A percentile compares a stretch with the other conserved stretches of the same genome.
These are phyloP conservation scores for Leptopilina boulardi DNA, from an alignment of 1,140 invertebrate genomes.

Conservation along the genomic window DNA sequence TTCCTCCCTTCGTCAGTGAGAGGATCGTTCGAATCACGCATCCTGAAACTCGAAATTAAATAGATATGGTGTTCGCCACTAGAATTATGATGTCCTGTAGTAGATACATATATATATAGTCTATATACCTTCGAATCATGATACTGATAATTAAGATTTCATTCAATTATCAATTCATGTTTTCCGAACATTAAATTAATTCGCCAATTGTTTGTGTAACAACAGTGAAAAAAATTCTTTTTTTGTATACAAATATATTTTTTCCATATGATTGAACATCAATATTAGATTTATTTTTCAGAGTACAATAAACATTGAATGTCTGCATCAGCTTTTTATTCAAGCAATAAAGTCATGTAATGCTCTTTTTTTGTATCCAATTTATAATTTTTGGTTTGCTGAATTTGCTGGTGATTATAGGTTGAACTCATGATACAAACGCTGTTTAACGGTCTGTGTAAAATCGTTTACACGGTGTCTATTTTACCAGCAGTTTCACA, in stretches of 20 bases:
- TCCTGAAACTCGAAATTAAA: constrained; percentile 5
- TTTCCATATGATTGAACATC: too few species aligned
- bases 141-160: not conserved
- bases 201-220: not conserved
- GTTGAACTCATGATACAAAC: constrained; percentile 58
- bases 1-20: constrained; percentile 61
- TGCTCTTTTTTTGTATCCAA: constrained; percentile 17
- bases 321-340: not conserved
- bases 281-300: not conserved
- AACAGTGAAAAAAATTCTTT: not conserved
- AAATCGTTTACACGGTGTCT: constrained; percentile 42
- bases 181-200: not conserved
- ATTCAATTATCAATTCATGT: not conserved
- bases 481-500: not conserved
- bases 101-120: too few species aligned
- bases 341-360: not conserved
- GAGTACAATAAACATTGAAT: too few species aligned
- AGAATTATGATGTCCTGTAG: constrained; percentile 12
- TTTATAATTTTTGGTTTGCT: constrained; percentile 63
- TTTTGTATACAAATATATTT: not conserved
- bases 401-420: constrained; percentile 63
- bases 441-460: constrained; percentile 58
- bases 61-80: not conserved
- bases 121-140: not conserved
- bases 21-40: constrained; percentile 1